Evolutionary conservation across 1,140 invertebrate genomes (phyloP).

Genomic region (Antheraea pernyi): DNA sequence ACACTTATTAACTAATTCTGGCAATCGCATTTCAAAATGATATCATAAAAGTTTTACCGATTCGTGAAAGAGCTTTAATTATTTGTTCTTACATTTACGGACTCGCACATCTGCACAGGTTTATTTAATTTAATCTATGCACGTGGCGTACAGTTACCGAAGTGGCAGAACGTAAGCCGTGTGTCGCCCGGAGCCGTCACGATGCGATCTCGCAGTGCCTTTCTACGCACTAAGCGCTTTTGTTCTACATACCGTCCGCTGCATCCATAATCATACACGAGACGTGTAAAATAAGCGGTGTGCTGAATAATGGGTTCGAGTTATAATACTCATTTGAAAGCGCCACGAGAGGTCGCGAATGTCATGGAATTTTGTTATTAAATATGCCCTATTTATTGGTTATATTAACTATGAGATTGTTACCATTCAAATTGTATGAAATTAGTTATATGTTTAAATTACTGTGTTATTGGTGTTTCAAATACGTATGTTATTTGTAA

Average conservation of each 20-base stretch:
- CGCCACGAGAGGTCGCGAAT: background rate
- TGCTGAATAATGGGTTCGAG: background rate
- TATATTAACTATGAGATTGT: too few relatives aligned
- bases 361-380: background rate
- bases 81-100: background rate
- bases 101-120: background rate
- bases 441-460: too few relatives aligned
- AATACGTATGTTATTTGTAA: too few relatives aligned
- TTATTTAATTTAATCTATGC: slow-evolving; percentile 11
- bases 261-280: background rate
- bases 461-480: too few relatives aligned
- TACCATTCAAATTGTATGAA: too few relatives aligned
- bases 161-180: slow-evolving; percentile 62
- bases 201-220: slow-evolving; percentile 32
- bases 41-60: too few relatives aligned
- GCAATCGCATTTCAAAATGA: too few relatives aligned
- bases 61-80: too few relatives aligned
- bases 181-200: slow-evolving; percentile 58
- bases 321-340: background rate
- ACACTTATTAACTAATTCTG: too few relatives aligned
- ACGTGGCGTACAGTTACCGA: slow-evolving; percentile 57
- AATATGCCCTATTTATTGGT: too few relatives aligned
- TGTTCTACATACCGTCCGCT: slow-evolving; percentile 5
- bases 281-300: slow-evolving; percentile 1
- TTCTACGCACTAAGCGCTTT: slow-evolving; percentile 42